A percentile compares a stretch with the other conserved stretches of the same genome.
These are phyloP conservation scores for Heliconius himera DNA, from an alignment of 1,140 invertebrate species.

Conservation along the genomic window DNA sequence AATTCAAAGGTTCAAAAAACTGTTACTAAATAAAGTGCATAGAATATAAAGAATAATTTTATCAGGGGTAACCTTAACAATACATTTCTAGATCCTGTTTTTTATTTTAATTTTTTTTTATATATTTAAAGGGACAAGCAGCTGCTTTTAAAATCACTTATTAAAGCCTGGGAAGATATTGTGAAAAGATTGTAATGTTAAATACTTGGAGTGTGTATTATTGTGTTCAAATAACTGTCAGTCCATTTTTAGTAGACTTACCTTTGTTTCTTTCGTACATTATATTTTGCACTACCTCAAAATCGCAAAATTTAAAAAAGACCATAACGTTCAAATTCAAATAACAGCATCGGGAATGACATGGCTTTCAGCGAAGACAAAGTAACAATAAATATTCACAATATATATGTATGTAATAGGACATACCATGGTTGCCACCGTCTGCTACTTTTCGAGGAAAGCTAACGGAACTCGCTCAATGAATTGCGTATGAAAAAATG, in stretches of 20 bases:
- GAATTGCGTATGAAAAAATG: conserved; percentile 72
- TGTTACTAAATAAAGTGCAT: not conserved
- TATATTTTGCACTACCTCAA: not conserved
- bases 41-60: not conserved
- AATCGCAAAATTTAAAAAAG: not conserved
- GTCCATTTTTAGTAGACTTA: not conserved
- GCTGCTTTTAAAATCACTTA: not conserved
- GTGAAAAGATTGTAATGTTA: not conserved
- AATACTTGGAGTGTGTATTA: not conserved
- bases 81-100: not conserved
- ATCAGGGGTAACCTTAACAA: not conserved
- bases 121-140: not conserved
- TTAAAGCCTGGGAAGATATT: not conserved
- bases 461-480: conserved; percentile 49
- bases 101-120: not conserved
- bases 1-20: no score
- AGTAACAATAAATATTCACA: not conserved
- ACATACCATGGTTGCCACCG: conserved; percentile 21
- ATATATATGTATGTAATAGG: not conserved
- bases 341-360: not conserved
- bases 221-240: not conserved
- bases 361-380: conserved; percentile 23
- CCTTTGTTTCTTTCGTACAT: not conserved
- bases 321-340: not conserved
- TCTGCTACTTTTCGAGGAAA: conserved; percentile 34